phyloP scores from a whole-genome alignment of 2,113 vertebrate genomes.

The Pontoporia blainvillei region DNA sequence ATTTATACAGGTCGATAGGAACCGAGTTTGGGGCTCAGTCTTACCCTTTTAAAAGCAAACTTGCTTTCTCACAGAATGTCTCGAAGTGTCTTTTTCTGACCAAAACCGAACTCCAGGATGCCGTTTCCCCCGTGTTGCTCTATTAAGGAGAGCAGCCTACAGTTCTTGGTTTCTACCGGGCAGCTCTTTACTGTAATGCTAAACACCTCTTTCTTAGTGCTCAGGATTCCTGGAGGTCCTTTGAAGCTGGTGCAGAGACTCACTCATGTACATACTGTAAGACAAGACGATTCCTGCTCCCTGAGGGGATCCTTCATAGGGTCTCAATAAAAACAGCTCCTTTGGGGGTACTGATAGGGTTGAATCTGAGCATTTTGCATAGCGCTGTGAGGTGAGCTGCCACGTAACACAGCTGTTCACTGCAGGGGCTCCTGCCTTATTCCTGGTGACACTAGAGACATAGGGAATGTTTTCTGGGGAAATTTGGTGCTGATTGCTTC shows the following conservation, averaged over 20 bases:
- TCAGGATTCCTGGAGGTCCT: neutral
- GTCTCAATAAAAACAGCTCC: constrained; percentile 22
- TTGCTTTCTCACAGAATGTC: neutral
- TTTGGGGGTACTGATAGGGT: neutral
- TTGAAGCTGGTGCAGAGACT: neutral
- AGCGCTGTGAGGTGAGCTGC: constrained; percentile 10
- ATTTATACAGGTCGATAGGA: neutral
- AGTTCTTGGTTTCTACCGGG: neutral
- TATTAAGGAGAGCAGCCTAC: too few relatives aligned
- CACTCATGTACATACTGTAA: neutral
- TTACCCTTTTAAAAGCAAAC: neutral
- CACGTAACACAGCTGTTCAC: neutral
- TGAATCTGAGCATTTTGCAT: neutral
- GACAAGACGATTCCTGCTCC: neutral
- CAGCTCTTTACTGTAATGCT: neutral
- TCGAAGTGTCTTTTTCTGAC: neutral
- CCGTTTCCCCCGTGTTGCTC: rapidly evolving
- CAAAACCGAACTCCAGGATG: too few relatives aligned
- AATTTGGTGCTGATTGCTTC: neutral
- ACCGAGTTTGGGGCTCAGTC: neutral
- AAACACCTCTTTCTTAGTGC: neutral
- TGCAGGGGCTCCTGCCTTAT: neutral
- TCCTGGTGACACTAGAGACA: neutral
- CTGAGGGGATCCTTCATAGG: constrained; percentile 1
- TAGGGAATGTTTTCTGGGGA: neutral